These are phyloP conservation scores for Eupithecia exiguata DNA, from an alignment of 2,888 invertebrate species.

Conservation along the genomic window DNA sequence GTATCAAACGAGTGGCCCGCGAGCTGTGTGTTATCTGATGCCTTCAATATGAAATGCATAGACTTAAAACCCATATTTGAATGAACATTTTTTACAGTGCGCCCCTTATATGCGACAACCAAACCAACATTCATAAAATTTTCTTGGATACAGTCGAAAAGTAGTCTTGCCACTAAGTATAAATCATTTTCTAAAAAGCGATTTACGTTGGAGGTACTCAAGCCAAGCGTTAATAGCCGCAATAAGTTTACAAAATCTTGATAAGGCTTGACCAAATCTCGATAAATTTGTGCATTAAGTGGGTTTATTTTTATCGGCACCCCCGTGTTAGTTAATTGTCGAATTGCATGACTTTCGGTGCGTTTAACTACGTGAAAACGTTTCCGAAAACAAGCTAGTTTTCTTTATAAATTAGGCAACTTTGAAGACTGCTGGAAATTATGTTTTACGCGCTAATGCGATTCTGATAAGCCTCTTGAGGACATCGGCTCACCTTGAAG, in stretches of 20 bases:
- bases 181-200: constrained; percentile 14
- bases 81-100: too few relatives aligned
- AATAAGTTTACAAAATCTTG: constrained; percentile 42
- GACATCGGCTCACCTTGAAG: constrained; percentile 38
- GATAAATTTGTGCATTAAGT: constrained; percentile 45
- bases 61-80: too few relatives aligned
- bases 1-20: too few relatives aligned
- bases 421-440: constrained; percentile 55
- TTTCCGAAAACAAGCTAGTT: constrained; percentile 75
- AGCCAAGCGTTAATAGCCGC: constrained; percentile 34
- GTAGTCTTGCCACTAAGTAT: background rate
- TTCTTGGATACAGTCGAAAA: background rate
- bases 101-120: background rate
- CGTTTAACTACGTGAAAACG: constrained; percentile 74
- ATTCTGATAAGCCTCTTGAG: constrained; percentile 55
- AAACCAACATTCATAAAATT: background rate
- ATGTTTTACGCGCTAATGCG: constrained; percentile 60
- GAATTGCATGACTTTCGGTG: constrained; percentile 65
- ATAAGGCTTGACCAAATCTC: constrained; percentile 36
- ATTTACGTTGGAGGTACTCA: constrained; percentile 8
- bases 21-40: too few relatives aligned
- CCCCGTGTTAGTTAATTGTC: constrained; percentile 63
- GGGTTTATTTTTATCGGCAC: constrained; percentile 56
- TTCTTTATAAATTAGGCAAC: constrained; percentile 64
- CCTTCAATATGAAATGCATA: too few relatives aligned